Conservation (phyloP, 2,888 invertebrate species). For the Pyrgus malvae region DNA sequence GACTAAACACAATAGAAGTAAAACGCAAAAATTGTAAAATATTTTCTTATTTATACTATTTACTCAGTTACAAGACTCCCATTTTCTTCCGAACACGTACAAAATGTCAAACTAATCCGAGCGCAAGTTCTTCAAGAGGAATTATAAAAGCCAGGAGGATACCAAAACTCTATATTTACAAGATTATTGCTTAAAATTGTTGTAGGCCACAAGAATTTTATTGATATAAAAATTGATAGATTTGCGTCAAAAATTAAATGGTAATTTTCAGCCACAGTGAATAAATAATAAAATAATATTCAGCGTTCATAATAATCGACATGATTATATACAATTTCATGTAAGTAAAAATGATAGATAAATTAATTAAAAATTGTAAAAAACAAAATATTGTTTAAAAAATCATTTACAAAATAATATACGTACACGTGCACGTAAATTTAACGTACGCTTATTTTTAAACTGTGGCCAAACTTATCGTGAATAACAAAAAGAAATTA, state of each 20-base stretch:
- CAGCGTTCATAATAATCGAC: conserved; percentile 2
- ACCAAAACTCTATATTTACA: conserved; percentile 47
- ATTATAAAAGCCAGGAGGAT: conserved; percentile 1
- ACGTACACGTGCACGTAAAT: not conserved
- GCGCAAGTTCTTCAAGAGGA: conserved; percentile 4
- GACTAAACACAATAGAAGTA: too few species aligned
- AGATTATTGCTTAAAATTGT: conserved; percentile 48
- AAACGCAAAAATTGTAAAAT: too few species aligned
- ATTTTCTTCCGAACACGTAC: too few species aligned
- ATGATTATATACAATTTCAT: not conserved
- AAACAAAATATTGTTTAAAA: not conserved
- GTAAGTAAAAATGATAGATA: not conserved
- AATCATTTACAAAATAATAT: not conserved
- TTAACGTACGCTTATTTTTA: not conserved
- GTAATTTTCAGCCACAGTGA: not conserved
- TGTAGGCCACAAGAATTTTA: conserved; percentile 46
- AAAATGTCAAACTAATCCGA: not conserved
- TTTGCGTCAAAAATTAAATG: not conserved
- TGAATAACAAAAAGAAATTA: not conserved
- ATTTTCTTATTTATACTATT: too few species aligned
- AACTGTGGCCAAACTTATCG: conserved; percentile 3
- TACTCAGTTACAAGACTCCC: too few species aligned
- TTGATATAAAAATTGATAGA: conserved; percentile 13
- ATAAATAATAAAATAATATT: not conserved
- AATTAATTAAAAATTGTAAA: not conserved